A percentile compares a stretch with the other conserved stretches of the same genome.
These are phyloP conservation scores for Trogon melanurus DNA, from an alignment of 2,113 vertebrate genomes.

Conservation along the genomic window DNA sequence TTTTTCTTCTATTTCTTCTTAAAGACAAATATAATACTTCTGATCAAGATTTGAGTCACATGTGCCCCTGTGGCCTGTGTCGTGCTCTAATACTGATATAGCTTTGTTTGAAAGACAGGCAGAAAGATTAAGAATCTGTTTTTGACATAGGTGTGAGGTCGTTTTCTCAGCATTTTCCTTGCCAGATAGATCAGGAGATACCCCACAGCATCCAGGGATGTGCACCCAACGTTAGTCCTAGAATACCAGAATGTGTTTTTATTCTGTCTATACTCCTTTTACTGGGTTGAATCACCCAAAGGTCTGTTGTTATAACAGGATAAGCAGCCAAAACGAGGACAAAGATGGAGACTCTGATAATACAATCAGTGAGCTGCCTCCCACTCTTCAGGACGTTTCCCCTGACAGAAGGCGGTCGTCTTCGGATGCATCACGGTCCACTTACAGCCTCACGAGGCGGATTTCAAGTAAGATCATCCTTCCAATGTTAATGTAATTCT, in stretches of 20 bases:
- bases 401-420: conserved; percentile 77
- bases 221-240: background rate
- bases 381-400: conserved; percentile 74
- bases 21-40: background rate
- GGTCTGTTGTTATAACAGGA: conserved; percentile 63
- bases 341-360: conserved; percentile 79
- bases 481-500: background rate
- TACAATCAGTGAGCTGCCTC: conserved; percentile 72
- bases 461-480: conserved; percentile 81
- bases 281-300: background rate
- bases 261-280: background rate
- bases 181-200: background rate
- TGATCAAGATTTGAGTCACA: background rate
- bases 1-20: background rate
- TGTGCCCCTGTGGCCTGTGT: background rate
- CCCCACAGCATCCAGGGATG: background rate
- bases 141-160: background rate
- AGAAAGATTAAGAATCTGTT: background rate
- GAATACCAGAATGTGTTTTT: background rate
- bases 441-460: conserved; percentile 83
- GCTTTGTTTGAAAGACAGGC: background rate
- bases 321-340: conserved; percentile 82
- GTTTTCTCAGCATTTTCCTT: background rate
- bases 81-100: background rate
- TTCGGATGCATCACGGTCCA: conserved; percentile 82